Percentiles rank a stretch among this genome's conserved stretches.
These are phyloP conservation scores for Xylophagus ater DNA, from an alignment of 2,888 invertebrate genomes.

Conservation along the genomic window DNA sequence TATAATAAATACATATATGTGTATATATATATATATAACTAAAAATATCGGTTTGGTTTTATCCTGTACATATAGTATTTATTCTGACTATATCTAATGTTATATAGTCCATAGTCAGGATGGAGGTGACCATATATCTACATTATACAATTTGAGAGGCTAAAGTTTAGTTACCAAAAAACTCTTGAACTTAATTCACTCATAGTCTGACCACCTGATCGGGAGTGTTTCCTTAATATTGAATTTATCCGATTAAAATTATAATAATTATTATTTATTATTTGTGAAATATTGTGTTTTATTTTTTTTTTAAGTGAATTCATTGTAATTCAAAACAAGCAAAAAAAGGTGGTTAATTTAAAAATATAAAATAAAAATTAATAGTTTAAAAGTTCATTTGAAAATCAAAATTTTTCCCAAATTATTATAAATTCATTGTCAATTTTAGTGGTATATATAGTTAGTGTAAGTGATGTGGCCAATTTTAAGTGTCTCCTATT, in stretches of 20 bases:
- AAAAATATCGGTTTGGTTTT: too few species aligned
- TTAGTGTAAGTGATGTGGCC: constrained; percentile 15
- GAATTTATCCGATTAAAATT: constrained; percentile 1
- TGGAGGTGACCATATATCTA: constrained; percentile 15
- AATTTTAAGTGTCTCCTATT: constrained; percentile 14
- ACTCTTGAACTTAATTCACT: constrained; percentile 16
- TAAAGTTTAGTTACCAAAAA: constrained; percentile 15
- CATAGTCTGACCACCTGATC: constrained; percentile 14
- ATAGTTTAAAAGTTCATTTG: constrained; percentile 4
- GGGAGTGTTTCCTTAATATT: constrained; percentile 10
- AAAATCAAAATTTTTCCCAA: too few species aligned
- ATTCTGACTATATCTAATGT: too few species aligned
- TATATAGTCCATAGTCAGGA: constrained; percentile 11
- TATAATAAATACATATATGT: neutral
- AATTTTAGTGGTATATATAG: too few species aligned
- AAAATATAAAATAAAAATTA: constrained; percentile 12
- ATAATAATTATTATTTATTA: constrained; percentile 6
- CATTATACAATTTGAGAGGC: constrained; percentile 13
- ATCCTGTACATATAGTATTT: too few species aligned
- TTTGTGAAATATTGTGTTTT: too few species aligned
- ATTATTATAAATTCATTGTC: too few species aligned
- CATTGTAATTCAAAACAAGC: too few species aligned
- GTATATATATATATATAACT: constrained; percentile 5
- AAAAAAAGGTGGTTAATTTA: constrained; percentile 19
- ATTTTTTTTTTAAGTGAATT: too few species aligned